Base-by-base conservation (phyloP, 64 coral and sea anemone genomes). In the Exaiptasia diaphana region DNA sequence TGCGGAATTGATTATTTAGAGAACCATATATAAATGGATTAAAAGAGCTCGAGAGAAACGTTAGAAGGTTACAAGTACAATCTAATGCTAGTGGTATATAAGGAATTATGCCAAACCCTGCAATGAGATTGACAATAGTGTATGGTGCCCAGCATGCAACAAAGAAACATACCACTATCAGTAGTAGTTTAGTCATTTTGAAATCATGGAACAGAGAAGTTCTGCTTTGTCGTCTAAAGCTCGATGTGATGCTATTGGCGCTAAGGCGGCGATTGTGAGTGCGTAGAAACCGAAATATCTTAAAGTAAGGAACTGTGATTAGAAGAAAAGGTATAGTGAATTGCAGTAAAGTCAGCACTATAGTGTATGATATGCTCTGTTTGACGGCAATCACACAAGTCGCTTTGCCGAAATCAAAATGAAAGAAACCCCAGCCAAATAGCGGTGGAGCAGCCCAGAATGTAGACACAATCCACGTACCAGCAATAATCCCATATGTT, bases 121-220 rank as follows among this genome's bases (percentile, higher is more conserved):
- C 85, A 20, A 93, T 22, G 27, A 87, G 61, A 49, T 93, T 82
- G 1, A 86, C 86, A 53, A 87, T 63, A 39, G 85, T 87, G 54
- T 93, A 83, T 17, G 84, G 90, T 24, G 90, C 77, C 90, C 83
- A 93, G 53, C 90, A 93, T 14, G 90, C 90, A 32, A 88, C 90
- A 53, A 93, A 93, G 36, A 93, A 83, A 1, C 84, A 82, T 15
- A 93, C 90, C 8, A 93, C 84, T 0, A 93, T 83, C 12, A 93
- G 22, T 27, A 93, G 74, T 1, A 93, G 68, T 41, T 87, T 93
- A 13, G 90, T 93, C 22, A 93, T 83, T 75, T 93, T 93, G 61
- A 93, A 93, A 25, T 93, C 90, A 32, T 88, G 90, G 38, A 93
- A 93, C 25, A 86, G 57, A 14, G 90, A 87, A 5, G 79, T 75